phyloP scores from a whole-genome alignment of 2,113 vertebrate species.

The Carollia perspicillata region DNA sequence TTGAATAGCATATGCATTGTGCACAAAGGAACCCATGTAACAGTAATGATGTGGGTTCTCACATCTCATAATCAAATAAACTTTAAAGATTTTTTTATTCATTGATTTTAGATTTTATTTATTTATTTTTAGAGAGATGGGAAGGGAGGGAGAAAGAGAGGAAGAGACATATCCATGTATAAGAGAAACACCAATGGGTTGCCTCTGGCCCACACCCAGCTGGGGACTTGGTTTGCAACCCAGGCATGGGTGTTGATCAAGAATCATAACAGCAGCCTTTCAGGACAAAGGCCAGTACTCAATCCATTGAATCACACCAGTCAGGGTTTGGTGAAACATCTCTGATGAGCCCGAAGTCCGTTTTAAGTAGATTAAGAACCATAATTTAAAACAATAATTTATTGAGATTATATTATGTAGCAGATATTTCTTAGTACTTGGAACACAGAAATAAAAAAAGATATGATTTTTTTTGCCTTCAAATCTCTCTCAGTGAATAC shows the following conservation, averaged over 20 bases:
- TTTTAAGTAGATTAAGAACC: neutral
- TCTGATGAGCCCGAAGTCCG: neutral
- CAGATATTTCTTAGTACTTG: neutral
- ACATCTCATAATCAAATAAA: neutral
- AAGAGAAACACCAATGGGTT: too few species aligned
- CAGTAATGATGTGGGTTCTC: neutral
- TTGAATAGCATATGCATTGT: neutral
- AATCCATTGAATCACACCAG: too few species aligned
- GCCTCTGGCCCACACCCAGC: too few species aligned
- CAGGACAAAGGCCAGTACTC: too few species aligned
- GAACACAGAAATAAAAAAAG: neutral
- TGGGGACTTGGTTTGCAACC: too few species aligned
- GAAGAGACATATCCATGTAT: too few species aligned
- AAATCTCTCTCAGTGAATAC: neutral
- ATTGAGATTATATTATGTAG: neutral
- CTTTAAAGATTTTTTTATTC: too few species aligned
- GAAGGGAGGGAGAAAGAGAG: too few species aligned
- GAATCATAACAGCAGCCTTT: too few species aligned
- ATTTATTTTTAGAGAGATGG: too few species aligned
- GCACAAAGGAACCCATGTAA: neutral
- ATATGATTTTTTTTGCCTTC: neutral
- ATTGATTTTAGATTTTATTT: too few species aligned
- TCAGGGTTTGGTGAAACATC: neutral
- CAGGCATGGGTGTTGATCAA: too few species aligned
- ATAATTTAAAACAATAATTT: neutral